Evolutionary conservation across 2,113 vertebrate species (phyloP).

Genomic region (Grammomys surdaster): DNA sequence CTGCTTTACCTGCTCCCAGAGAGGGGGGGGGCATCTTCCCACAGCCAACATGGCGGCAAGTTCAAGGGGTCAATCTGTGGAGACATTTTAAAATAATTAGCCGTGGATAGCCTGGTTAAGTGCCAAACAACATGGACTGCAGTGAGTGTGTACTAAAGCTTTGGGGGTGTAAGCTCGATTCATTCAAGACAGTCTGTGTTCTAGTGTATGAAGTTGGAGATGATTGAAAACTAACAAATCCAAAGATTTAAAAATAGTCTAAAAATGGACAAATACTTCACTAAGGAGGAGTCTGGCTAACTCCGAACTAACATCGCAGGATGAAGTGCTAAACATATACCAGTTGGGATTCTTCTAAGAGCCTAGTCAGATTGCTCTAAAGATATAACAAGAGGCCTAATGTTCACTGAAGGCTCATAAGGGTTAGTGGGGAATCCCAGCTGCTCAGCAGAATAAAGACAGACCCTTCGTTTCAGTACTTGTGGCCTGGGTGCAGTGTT

Average conservation of each 20-base stretch:
- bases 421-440: not conserved
- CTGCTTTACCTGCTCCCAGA: not conserved
- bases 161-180: constrained; percentile 35
- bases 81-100: constrained; percentile 66
- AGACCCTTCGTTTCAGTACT: not conserved
- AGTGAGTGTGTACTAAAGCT: not conserved
- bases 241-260: constrained; percentile 15
- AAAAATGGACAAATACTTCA: constrained; percentile 39
- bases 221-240: constrained; percentile 34
- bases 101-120: constrained; percentile 47
- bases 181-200: constrained; percentile 8
- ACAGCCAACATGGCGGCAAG: not conserved
- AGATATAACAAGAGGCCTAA: not conserved
- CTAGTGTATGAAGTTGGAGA: not conserved
- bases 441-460: not conserved
- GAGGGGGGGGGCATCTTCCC: not conserved
- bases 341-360: not conserved
- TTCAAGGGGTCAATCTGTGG: constrained; percentile 28
- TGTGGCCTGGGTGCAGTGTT: not conserved
- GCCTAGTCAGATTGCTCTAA: not conserved
- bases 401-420: not conserved
- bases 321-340: not conserved
- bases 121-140: not conserved
- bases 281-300: not conserved
- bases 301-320: not conserved